Evolutionary conservation across 1,140 invertebrate genomes (phyloP).

Genomic region (Bombus breviceps): DNA sequence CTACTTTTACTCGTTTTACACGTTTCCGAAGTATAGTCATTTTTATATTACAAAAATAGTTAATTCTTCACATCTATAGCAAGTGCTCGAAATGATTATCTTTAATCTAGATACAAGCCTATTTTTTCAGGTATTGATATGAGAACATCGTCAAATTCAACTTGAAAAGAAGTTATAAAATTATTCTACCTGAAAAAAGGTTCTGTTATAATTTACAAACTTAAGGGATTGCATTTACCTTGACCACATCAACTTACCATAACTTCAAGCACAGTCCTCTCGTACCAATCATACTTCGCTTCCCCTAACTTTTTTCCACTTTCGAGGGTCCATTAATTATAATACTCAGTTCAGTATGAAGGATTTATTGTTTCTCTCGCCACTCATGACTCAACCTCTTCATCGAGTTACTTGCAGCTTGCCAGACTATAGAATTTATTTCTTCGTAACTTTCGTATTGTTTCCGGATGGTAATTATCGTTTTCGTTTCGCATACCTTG

Average conservation of each 20-base stretch:
- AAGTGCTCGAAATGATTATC: too few species aligned
- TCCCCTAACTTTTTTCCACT: background rate
- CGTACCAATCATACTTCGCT: background rate
- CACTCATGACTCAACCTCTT: background rate
- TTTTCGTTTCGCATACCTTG: background rate
- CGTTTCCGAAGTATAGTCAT: too few species aligned
- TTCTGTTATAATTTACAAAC: background rate
- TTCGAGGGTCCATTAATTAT: conserved; percentile 8
- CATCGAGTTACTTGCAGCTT: background rate
- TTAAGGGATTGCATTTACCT: background rate
- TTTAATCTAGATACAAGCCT: too few species aligned
- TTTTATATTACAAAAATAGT: too few species aligned
- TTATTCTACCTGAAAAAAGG: background rate
- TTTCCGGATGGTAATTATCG: background rate
- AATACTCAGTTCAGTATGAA: background rate
- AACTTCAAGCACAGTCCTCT: background rate
- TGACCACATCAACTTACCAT: background rate
- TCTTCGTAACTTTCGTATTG: background rate
- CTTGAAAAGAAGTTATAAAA: background rate
- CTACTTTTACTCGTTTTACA: too few species aligned
- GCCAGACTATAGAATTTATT: background rate
- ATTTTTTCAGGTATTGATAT: too few species aligned
- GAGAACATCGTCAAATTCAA: background rate
- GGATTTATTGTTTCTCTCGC: background rate
- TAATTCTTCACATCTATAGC: too few species aligned